These are phyloP conservation scores for Liposcelis brunnea DNA, from an alignment of 2,888 invertebrate species.

Conservation along the genomic window DNA sequence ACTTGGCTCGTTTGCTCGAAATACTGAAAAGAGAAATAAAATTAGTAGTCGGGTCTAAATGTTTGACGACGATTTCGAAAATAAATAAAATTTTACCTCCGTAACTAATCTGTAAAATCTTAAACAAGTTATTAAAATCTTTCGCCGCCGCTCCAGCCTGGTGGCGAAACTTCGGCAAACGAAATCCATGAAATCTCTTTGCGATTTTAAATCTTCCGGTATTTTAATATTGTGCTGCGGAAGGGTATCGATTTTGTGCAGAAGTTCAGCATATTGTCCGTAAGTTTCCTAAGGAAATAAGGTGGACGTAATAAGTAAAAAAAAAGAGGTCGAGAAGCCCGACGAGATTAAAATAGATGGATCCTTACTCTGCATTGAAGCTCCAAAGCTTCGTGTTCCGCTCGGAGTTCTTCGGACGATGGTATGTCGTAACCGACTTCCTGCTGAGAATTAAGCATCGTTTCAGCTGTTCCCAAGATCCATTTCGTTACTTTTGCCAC, in stretches of 20 bases:
- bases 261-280: constrained; percentile 56
- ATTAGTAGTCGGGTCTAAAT: not conserved
- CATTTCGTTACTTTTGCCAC: constrained; percentile 57
- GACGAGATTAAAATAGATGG: not conserved
- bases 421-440: constrained; percentile 55
- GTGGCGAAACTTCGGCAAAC: constrained; percentile 61
- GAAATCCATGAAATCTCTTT: constrained; percentile 67
- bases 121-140: constrained; percentile 54
- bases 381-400: constrained; percentile 57
- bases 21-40: constrained; percentile 27
- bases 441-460: constrained; percentile 47
- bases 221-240: constrained; percentile 25
- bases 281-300: constrained; percentile 42
- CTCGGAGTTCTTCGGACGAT: constrained; percentile 52
- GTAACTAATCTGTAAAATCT: constrained; percentile 58
- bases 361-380: constrained; percentile 46
- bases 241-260: constrained; percentile 49
- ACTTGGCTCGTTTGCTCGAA: constrained; percentile 48
- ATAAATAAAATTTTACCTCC: constrained; percentile 36
- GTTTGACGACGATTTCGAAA: too few relatives aligned
- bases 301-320: too few relatives aligned
- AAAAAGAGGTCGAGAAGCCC: not conserved
- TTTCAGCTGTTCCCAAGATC: constrained; percentile 61
- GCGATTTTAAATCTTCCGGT: constrained; percentile 47
- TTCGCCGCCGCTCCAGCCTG: constrained; percentile 52